These are phyloP conservation scores for Chaenodraco wilsoni DNA, from an alignment of 2,797 vertebrate genomes.

Conservation along the genomic window DNA sequence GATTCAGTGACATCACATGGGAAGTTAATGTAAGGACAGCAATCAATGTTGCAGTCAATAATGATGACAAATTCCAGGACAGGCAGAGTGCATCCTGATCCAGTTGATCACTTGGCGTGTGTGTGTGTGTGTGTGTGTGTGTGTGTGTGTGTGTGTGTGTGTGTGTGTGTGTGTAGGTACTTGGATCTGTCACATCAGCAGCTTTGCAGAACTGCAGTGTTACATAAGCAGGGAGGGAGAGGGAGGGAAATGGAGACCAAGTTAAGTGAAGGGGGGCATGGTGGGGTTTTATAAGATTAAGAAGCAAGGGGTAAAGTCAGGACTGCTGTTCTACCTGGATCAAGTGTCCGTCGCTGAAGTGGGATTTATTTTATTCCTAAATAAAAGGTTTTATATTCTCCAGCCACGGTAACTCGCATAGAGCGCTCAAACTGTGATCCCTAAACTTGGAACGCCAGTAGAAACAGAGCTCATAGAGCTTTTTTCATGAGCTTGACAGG, in stretches of 20 bases:
- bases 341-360: conserved; percentile 1
- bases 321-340: conserved; percentile 19
- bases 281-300: conserved; percentile 11
- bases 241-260: conserved; percentile 26
- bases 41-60: conserved; percentile 42
- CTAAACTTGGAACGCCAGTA: conserved; percentile 15
- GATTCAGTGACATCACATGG: conserved; percentile 3
- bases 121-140: conserved; percentile 38
- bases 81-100: conserved; percentile 48
- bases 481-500: conserved; percentile 24
- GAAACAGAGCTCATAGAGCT: background rate
- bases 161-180: conserved; percentile 45
- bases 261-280: conserved; percentile 5
- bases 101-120: conserved; percentile 40
- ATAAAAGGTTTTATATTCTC: conserved; percentile 7
- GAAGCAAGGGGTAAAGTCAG: conserved; percentile 28
- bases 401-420: background rate
- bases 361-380: background rate
- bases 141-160: conserved; percentile 32
- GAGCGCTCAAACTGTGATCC: conserved; percentile 7
- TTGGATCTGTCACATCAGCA: conserved; percentile 81
- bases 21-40: conserved; percentile 20
- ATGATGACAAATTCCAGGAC: conserved; percentile 33
- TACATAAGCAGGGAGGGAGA: conserved; percentile 68
- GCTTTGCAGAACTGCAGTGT: conserved; percentile 82